Evolutionary conservation across 2,797 vertebrate species (phyloP), one percentile per base, ranked within the genome.

Genomic region (Enteromius anoplus): DNA sequence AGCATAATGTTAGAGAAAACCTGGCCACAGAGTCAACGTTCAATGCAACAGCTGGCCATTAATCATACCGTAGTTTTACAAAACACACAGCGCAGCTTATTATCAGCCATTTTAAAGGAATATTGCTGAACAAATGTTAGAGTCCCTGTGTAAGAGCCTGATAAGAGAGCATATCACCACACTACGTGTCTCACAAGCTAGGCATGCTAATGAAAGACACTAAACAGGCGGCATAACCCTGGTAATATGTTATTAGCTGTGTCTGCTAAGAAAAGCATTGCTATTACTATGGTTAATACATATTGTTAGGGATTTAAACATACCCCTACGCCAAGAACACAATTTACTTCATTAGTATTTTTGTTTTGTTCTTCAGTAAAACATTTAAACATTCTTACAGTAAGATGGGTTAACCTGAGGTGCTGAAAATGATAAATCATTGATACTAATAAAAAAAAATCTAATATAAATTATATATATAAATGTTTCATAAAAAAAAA

Each of bases 91-190:
- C 26, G 7, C 77, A 78, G 80, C 86, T 79, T 78, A 88, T 88
- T 88, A 87, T 87, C 87, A 80, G 80, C 87, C 84, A 88, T 88
- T 88, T 84, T 87, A 80, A 84, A 84, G 76, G 84, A 85, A 87
- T 85, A 87, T 85, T 87, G 87, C 85, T 80, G 85, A 87, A 85
- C 82, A 85, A 87, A 87, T 79, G 84, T 53, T 79, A 51, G 85
- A 60, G 68, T 77, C 79, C 80, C 49, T 70, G 82, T 85, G 85
- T 76, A 82, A 71, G 80, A 62, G 75, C 71, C 84, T 84, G 87
- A 88, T 88, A 88, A 88, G 84, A 84, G 79, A 81, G 66, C 81
- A 84, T 70, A 77, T 85, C 81, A 75, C 75, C 62, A 51, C 45
- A 53, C 19, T 78, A 80, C 68, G 10, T 49, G 83, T 60, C 73